These are phyloP conservation scores for Galaxea fascicularis DNA, from an alignment of 92 coral and sea anemone species.

Conservation along the genomic window DNA sequence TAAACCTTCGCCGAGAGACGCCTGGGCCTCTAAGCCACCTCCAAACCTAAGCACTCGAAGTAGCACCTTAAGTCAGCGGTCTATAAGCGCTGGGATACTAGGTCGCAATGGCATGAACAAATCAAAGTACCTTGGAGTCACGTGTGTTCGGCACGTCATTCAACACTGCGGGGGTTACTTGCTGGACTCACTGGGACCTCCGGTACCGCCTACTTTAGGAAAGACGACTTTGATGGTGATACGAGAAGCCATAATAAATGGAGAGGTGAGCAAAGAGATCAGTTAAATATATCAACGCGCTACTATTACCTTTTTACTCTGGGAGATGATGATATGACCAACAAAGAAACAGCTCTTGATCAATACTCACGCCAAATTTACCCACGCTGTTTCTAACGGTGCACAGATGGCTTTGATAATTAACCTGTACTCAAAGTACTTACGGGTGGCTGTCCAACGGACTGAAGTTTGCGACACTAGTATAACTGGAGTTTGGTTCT, in stretches of 20 bases:
- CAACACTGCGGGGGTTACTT: slow-evolving; percentile 84
- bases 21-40: slow-evolving; percentile 58
- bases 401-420: too few species aligned
- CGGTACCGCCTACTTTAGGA: slow-evolving; percentile 62
- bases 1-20: slow-evolving; percentile 51
- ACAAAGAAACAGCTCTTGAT: too few species aligned
- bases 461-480: too few species aligned
- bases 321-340: too few species aligned
- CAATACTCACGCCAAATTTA: too few species aligned
- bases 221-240: slow-evolving; percentile 80
- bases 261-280: slow-evolving; percentile 62
- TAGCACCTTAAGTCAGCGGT: slow-evolving; percentile 52
- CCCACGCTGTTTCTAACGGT: too few species aligned
- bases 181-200: slow-evolving; percentile 76
- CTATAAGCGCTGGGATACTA: slow-evolving; percentile 12
- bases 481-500: too few species aligned
- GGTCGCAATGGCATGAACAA: slow-evolving; percentile 26
- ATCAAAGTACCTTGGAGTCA: slow-evolving; percentile 59
- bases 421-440: too few species aligned
- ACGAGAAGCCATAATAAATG: slow-evolving; percentile 75
- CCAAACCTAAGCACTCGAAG: slow-evolving; percentile 31
- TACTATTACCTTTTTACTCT: too few species aligned
- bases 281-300: too few species aligned
- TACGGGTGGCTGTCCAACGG: too few species aligned
- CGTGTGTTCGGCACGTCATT: slow-evolving; percentile 84